Percentiles rank a stretch among this genome's conserved stretches.
These are phyloP conservation scores for Poeciliopsis prolifica DNA, from an alignment of 2,113 vertebrate species.

Conservation along the genomic window DNA sequence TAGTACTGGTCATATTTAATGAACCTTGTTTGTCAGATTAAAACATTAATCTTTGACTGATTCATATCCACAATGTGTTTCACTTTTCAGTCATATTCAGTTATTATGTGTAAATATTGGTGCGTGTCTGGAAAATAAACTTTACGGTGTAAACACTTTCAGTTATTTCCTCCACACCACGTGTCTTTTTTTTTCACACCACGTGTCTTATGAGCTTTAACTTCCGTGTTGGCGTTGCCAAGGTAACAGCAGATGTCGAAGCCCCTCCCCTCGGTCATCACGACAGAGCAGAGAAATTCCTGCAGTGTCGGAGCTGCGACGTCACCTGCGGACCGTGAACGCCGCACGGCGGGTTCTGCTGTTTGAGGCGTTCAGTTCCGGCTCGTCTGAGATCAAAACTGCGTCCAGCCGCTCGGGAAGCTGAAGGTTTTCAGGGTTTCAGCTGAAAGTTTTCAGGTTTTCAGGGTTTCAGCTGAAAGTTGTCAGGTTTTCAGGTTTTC, in stretches of 20 bases:
- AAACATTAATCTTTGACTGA: no score
- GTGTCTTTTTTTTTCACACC: not conserved
- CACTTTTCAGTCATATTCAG: no score
- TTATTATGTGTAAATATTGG: no score
- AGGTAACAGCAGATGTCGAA: slow-evolving; percentile 38
- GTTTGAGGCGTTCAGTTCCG: slow-evolving; percentile 26
- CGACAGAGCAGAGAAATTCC: slow-evolving; percentile 38
- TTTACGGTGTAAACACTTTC: not conserved
- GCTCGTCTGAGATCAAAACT: not conserved
- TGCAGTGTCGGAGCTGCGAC: slow-evolving; percentile 1
- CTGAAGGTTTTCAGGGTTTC: not conserved
- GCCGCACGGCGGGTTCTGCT: not conserved
- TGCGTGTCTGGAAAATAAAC: no score
- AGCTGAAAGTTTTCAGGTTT: no score
- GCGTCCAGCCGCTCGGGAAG: not conserved
- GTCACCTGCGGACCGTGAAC: slow-evolving; percentile 10
- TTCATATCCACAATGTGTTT: no score
- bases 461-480: no score
- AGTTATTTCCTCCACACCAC: not conserved
- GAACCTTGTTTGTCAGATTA: no score
- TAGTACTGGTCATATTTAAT: no score
- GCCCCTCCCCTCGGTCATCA: slow-evolving; percentile 42
- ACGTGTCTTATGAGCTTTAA: slow-evolving; percentile 1
- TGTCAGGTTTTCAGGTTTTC: no score
- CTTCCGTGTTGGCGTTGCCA: slow-evolving; percentile 48